Conservation (phyloP, 2,797 vertebrate genomes). For the Perodicticus potto region DNA sequence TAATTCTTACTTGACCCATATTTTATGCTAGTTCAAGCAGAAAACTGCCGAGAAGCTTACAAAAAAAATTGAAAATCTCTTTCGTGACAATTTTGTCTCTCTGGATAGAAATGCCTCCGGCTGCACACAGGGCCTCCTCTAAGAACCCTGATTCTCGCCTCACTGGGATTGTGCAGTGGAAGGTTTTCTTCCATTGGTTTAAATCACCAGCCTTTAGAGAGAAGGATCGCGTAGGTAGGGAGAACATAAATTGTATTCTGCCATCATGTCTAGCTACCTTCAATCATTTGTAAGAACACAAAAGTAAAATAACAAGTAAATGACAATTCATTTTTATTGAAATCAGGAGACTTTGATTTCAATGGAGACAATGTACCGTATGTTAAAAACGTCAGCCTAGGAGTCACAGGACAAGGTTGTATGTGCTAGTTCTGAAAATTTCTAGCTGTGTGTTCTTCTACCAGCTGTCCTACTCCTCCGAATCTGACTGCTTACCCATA, state of each 20-base stretch:
- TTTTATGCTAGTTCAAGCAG: conserved; percentile 53
- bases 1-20: conserved; percentile 62
- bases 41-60: conserved; percentile 61
- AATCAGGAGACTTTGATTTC: conserved; percentile 13
- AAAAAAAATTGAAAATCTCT: conserved; percentile 8
- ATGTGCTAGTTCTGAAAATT: not conserved
- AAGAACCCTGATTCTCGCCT: not conserved
- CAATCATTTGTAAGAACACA: not conserved
- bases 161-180: not conserved
- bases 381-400: not conserved
- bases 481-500: not conserved
- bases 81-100: conserved; percentile 19
- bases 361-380: not conserved
- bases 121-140: not conserved
- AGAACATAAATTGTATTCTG: not conserved
- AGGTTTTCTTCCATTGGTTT: not conserved
- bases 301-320: not conserved
- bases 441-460: not conserved
- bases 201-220: conserved; percentile 1
- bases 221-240: not conserved
- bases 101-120: conserved; percentile 21
- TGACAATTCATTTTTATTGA: not conserved
- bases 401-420: not conserved
- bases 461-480: not conserved
- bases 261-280: conserved; percentile 38